phyloP scores from a whole-genome alignment of 2,888 invertebrate species.

The Campoplex nolae region DNA sequence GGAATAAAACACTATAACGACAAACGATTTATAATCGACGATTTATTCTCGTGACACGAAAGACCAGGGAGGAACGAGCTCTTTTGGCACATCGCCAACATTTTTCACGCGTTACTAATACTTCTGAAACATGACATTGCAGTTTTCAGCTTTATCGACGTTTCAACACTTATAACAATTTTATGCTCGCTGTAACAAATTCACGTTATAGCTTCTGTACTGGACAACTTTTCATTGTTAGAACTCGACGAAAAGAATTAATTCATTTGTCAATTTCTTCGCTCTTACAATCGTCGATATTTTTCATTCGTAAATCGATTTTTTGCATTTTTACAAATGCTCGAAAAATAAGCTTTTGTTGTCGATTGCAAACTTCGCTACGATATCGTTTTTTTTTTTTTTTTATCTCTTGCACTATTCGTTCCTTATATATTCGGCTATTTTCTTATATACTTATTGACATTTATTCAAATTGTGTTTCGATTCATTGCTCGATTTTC shows the following conservation, averaged over 20 bases:
- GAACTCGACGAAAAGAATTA: not conserved
- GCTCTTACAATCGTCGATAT: not conserved
- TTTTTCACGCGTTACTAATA: slow-evolving; percentile 23
- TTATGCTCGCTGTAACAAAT: not conserved
- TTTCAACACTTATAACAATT: slow-evolving; percentile 10
- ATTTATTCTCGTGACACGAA: slow-evolving; percentile 30
- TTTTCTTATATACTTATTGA: not conserved
- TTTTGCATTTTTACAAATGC: no score
- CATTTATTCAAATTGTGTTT: not conserved
- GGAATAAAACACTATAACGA: slow-evolving; percentile 23
- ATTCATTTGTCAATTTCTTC: not conserved
- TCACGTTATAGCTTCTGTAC: not conserved
- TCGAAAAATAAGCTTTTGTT: not conserved
- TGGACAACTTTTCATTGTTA: not conserved
- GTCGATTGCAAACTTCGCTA: not conserved
- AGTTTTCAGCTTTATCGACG: slow-evolving; percentile 33
- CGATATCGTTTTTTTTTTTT: not conserved
- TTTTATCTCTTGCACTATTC: no score
- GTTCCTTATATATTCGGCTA: no score
- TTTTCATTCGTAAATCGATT: no score
- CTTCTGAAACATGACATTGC: slow-evolving; percentile 8
- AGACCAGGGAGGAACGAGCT: not conserved
- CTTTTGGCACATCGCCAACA: slow-evolving; percentile 50
- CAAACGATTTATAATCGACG: slow-evolving; percentile 54
- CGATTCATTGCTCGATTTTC: not conserved